These are phyloP conservation scores for Lineus longissimus DNA, from an alignment of 1,140 invertebrate genomes.

Conservation along the genomic window DNA sequence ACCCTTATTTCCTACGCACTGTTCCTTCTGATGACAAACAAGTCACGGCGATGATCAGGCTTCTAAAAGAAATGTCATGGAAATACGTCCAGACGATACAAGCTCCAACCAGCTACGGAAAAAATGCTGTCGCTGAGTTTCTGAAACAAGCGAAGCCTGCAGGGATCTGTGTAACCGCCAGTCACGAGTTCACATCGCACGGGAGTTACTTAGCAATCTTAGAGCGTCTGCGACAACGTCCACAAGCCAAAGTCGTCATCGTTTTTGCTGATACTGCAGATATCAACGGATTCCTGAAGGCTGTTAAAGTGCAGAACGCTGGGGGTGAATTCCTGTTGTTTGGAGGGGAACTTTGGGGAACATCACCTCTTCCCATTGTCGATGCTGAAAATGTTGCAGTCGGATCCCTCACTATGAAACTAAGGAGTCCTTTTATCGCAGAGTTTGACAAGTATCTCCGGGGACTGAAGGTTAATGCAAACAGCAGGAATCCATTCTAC, in stretches of 20 bases:
- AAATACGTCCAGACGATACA: slow-evolving; percentile 28
- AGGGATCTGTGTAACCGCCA: slow-evolving; percentile 25
- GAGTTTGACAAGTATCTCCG: slow-evolving; percentile 30
- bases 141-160: slow-evolving; percentile 15
- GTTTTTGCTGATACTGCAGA: slow-evolving; percentile 18
- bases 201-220: not conserved
- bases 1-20: slow-evolving; percentile 29
- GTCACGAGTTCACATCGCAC: slow-evolving; percentile 6
- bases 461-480: slow-evolving; percentile 31
- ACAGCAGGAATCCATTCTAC: slow-evolving; percentile 45
- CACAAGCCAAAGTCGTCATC: slow-evolving; percentile 30
- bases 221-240: not conserved
- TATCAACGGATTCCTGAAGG: slow-evolving; percentile 20
- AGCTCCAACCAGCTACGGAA: slow-evolving; percentile 24
- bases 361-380: slow-evolving; percentile 20
- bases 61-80: slow-evolving; percentile 11
- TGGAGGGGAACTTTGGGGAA: slow-evolving; percentile 40
- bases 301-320: not conserved
- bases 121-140: slow-evolving; percentile 25
- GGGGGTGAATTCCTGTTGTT: slow-evolving; percentile 29
- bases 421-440: slow-evolving; percentile 19
- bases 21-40: slow-evolving; percentile 25
- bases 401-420: slow-evolving; percentile 32
- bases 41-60: slow-evolving; percentile 17
- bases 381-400: slow-evolving; percentile 27